These are phyloP conservation scores for Gila orcuttii DNA, from an alignment of 2,113 vertebrate genomes.

Conservation along the genomic window DNA sequence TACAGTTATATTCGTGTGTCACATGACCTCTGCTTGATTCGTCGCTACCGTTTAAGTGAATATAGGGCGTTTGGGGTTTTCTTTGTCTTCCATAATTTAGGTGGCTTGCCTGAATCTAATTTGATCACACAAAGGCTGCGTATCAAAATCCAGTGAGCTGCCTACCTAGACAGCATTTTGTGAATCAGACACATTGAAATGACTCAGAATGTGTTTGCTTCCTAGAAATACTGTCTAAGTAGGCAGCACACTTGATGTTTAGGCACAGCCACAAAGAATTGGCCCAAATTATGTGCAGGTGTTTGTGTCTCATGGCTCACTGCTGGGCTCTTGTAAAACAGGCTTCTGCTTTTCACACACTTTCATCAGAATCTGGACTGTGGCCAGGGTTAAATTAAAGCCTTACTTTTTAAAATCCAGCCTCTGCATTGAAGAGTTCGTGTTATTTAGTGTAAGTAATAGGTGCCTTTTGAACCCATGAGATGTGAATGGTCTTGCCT, in stretches of 20 bases:
- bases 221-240: background rate
- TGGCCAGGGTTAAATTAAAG: conserved; percentile 20
- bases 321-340: background rate
- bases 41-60: background rate
- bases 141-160: background rate
- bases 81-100: conserved; percentile 12
- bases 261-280: conserved; percentile 1
- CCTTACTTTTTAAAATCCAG: background rate
- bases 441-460: background rate
- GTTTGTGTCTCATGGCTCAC: conserved; percentile 40
- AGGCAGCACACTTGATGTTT: background rate
- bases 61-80: background rate
- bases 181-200: background rate
- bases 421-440: background rate
- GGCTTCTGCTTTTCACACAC: background rate
- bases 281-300: conserved; percentile 54
- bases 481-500: background rate
- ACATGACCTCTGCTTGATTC: background rate
- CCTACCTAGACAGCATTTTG: background rate
- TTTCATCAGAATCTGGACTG: background rate
- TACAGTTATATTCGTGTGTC: background rate
- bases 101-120: conserved; percentile 24
- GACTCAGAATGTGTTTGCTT: background rate
- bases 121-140: conserved; percentile 34
- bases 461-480: background rate